Conservation (phyloP, 2,113 vertebrate genomes). For the Python bivittatus region DNA sequence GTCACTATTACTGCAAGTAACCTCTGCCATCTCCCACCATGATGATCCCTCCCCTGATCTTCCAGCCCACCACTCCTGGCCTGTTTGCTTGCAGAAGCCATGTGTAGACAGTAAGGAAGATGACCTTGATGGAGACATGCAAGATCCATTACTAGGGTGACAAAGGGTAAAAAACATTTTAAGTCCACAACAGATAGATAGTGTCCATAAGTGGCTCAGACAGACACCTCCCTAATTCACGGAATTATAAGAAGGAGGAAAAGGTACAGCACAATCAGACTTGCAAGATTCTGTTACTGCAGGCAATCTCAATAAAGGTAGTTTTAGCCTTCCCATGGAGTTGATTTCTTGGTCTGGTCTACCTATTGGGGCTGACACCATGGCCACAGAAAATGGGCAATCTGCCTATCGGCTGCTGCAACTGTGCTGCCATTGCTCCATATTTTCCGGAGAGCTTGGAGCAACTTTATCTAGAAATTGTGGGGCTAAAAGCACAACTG, state of each 20-base stretch:
- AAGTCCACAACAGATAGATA: not conserved
- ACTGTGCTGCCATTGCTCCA: not conserved
- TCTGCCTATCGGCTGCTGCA: not conserved
- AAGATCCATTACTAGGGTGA: not conserved
- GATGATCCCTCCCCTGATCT: not conserved
- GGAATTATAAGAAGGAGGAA: not conserved
- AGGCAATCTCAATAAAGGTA: not conserved
- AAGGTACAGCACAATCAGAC: not conserved
- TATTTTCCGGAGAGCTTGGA: not conserved
- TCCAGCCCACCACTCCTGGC: not conserved
- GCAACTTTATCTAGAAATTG: not conserved
- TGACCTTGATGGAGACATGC: not conserved
- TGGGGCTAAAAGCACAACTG: not conserved
- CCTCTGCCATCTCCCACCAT: not conserved
- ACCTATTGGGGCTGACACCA: not conserved
- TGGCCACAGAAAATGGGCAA: not conserved
- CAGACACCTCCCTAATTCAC: not conserved
- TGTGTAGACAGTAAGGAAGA: not conserved
- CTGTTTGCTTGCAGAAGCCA: not conserved
- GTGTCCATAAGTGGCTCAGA: not conserved
- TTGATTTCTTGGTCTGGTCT: not conserved
- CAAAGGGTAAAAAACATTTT: not conserved
- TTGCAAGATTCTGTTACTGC: not conserved
- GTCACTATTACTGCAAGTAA: not conserved
- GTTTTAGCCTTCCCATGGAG: not conserved